Base-by-base conservation (phyloP, 2,888 invertebrate genomes). In the Scaptomyza flava region DNA sequence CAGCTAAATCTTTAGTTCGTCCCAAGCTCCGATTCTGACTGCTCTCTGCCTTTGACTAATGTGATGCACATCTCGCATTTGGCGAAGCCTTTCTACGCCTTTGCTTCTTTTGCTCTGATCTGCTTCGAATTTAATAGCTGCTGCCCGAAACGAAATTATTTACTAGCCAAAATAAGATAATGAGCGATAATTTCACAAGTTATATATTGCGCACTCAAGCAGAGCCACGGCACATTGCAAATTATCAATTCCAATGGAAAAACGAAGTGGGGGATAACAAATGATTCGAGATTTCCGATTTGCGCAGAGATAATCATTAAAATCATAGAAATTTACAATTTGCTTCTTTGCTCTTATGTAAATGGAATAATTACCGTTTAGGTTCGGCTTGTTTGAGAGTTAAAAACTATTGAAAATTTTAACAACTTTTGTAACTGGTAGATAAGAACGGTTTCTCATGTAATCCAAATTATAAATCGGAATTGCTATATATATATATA, bases 91-190 rank as follows among this genome's bases (percentile, higher is more conserved):
- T 64, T 63, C 33, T 46, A 42, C 54, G 53, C 17, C 45, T 48
- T 8, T 3, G 17, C 43, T 52, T 70, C 58, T 60, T 60, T 56
- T 54, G 58, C 78, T 68, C 42, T 52, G 72, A 58, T 65, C 47
- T 58, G 63, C 73, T 65, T 72, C 60, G 66, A 63, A 57, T 66
- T 77, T 81, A 87, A 83, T 87, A 73, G 85, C 66, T 64, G 14
- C 23, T 68, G 72, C 69, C 68, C 76, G 68, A 61, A 74, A 68
- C 83, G 67, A 80, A 88, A 88, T 86, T 76, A 88, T 79, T 86
- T 82, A 70, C 81, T 81, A 78, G 68, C 72, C 67, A 34, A 70
- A 75, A 77, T 70, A 62, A 77, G 70, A 75, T 82, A 85, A 87
- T 87, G 74, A 87, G 79, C 67, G 61, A 72, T 77, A 73, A 84